These are phyloP conservation scores for Ornithorhynchus anatinus DNA, from an alignment of 2,113 vertebrate species.

Conservation along the genomic window DNA sequence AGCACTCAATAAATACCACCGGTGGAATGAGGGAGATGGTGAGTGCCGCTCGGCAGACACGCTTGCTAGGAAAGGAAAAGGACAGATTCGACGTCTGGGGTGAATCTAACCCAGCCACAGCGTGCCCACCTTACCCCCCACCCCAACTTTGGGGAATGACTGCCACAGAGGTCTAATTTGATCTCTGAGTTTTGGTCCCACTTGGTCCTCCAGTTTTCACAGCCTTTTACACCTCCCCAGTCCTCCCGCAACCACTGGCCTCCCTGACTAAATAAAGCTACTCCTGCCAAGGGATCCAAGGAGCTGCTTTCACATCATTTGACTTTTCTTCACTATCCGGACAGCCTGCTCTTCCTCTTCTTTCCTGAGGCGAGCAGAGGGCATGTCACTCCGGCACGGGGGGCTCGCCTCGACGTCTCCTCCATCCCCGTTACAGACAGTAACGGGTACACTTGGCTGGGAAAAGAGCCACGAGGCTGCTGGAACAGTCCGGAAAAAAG, in stretches of 20 bases:
- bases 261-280: not conserved
- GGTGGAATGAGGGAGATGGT: too few relatives aligned
- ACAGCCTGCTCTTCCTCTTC: not conserved
- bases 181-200: constrained; percentile 3
- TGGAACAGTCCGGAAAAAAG: constrained; percentile 7
- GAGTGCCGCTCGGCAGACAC: accelerated
- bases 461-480: not conserved
- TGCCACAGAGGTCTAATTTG: constrained; percentile 8
- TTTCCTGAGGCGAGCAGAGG: not conserved
- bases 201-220: constrained; percentile 5
- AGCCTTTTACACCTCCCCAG: not conserved
- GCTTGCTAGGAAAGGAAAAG: not conserved
- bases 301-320: not conserved
- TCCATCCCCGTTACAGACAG: not conserved
- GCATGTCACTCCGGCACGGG: not conserved
- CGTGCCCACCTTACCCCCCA: constrained; percentile 2
- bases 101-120: not conserved
- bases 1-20: too few relatives aligned
- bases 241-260: not conserved
- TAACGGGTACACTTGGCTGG: not conserved
- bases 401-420: not conserved
- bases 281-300: not conserved
- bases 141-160: not conserved
- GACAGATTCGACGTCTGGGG: constrained; percentile 8
- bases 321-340: not conserved